Conservation (phyloP, 2,888 invertebrate species). For the Nipponacmea schrenckii region DNA sequence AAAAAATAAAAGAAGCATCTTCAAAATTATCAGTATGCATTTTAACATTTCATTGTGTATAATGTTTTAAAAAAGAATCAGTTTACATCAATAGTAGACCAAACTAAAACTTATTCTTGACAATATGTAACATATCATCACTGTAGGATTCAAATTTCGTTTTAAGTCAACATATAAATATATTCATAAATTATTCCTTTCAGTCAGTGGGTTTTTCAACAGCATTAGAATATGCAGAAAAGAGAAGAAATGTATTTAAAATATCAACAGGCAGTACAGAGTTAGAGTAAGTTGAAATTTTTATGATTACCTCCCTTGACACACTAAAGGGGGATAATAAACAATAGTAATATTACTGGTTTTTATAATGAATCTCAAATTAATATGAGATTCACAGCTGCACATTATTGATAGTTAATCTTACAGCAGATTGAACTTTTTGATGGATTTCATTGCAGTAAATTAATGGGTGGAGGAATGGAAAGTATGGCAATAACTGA, state of each 20-base stretch:
- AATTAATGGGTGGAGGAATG: slow-evolving; percentile 81
- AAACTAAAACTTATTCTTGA: no score
- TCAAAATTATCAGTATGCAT: slow-evolving; percentile 72
- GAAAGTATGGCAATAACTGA: slow-evolving; percentile 88
- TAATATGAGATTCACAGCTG: no score
- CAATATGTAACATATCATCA: no score
- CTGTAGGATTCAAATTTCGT: no score
- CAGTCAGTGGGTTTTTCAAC: slow-evolving; percentile 77
- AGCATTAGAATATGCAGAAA: slow-evolving; percentile 79
- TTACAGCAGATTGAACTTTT: background rate
- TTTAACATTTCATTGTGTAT: background rate
- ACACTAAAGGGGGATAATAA: background rate
- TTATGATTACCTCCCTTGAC: background rate
- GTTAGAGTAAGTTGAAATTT: slow-evolving; percentile 74
- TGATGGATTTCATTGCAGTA: slow-evolving; percentile 69
- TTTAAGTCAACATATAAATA: no score
- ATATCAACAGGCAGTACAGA: slow-evolving; percentile 73
- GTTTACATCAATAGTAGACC: no score
- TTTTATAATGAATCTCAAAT: background rate
- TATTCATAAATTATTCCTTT: slow-evolving; percentile 13
- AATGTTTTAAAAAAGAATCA: no score
- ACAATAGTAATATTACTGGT: background rate
- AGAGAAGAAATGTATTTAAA: slow-evolving; percentile 79
- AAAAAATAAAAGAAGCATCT: slow-evolving; percentile 83
- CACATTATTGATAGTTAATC: no score